phyloP scores from a whole-genome alignment of 2,888 invertebrate species.

The Euclidia mi region DNA sequence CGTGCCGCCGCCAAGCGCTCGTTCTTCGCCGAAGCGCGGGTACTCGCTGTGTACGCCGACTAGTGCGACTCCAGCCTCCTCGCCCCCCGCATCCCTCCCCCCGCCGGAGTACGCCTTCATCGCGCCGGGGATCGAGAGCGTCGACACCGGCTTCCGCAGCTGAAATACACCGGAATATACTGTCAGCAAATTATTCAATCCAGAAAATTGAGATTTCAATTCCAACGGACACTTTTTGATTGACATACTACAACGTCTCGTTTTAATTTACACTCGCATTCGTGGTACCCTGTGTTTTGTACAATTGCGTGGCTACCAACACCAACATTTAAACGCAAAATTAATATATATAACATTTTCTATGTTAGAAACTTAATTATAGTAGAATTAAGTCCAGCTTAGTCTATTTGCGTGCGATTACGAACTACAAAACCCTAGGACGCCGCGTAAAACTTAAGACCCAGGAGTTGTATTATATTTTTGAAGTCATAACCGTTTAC shows the following conservation, averaged over 20 bases:
- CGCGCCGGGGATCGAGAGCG: conserved; percentile 98
- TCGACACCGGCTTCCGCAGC: conserved; percentile 99
- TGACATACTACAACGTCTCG: neutral
- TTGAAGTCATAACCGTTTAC: conserved; percentile 49
- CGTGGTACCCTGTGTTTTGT: neutral
- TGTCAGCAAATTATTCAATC: conserved; percentile 37
- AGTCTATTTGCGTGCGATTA: conserved; percentile 24
- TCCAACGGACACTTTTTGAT: conserved; percentile 25
- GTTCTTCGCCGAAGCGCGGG: conserved; percentile 97
- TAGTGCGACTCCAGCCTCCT: conserved; percentile 97
- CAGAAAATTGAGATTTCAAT: conserved; percentile 37
- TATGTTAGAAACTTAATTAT: no score
- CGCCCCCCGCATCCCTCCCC: conserved; percentile 90
- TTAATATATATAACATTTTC: no score
- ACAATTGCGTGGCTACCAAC: neutral
- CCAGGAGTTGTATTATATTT: conserved; percentile 39
- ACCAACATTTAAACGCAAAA: no score
- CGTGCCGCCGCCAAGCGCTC: conserved; percentile 93
- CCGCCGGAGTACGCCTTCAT: conserved; percentile 94
- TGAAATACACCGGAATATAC: conserved; percentile 85
- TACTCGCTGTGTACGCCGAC: conserved; percentile 97
- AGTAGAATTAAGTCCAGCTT: neutral
- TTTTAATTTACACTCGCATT: conserved; percentile 1
- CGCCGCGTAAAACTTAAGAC: conserved; percentile 35
- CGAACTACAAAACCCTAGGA: conserved; percentile 18